Conservation (phyloP, 2,888 invertebrate genomes). For the Synergus itoensis region DNA sequence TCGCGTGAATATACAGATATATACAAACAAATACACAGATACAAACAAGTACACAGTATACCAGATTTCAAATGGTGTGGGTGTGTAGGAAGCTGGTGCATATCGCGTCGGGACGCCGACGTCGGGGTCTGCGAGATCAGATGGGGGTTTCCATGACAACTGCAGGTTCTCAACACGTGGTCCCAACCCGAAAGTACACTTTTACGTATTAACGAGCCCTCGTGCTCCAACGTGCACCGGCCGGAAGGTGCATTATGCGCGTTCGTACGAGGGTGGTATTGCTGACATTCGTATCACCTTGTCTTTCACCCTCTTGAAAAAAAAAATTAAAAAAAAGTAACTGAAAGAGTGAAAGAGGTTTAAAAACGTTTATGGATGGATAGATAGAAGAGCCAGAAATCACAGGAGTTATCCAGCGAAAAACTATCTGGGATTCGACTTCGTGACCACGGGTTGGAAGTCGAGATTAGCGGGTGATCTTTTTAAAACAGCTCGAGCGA, state of each 20-base stretch:
- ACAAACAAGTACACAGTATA: background rate
- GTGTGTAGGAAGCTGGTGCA: background rate
- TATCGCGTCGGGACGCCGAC: slow-evolving; percentile 45
- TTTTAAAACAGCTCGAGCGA: slow-evolving; percentile 1
- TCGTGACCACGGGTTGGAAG: slow-evolving; percentile 23
- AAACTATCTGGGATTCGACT: slow-evolving; percentile 25
- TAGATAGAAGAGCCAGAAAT: background rate
- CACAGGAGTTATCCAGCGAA: slow-evolving; percentile 19
- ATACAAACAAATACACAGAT: background rate
- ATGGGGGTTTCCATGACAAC: slow-evolving; percentile 75
- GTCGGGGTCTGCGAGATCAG: slow-evolving; percentile 63
- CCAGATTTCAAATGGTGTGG: background rate
- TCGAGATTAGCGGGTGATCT: slow-evolving; percentile 31
- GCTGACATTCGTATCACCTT: slow-evolving; percentile 46
- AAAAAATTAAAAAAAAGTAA: slow-evolving; percentile 49
- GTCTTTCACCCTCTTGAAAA: slow-evolving; percentile 49
- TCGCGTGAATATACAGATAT: too few relatives aligned
- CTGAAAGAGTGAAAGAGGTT: slow-evolving; percentile 45
- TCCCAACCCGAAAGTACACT: slow-evolving; percentile 64
- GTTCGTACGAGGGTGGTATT: slow-evolving; percentile 54
- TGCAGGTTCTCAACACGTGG: slow-evolving; percentile 76
- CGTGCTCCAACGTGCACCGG: slow-evolving; percentile 61
- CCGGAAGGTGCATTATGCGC: slow-evolving; percentile 59
- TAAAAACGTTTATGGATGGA: slow-evolving; percentile 49
- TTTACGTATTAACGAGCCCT: slow-evolving; percentile 75